Conservation (phyloP, 2,113 vertebrate species). For the Mormyrus iriodes region DNA sequence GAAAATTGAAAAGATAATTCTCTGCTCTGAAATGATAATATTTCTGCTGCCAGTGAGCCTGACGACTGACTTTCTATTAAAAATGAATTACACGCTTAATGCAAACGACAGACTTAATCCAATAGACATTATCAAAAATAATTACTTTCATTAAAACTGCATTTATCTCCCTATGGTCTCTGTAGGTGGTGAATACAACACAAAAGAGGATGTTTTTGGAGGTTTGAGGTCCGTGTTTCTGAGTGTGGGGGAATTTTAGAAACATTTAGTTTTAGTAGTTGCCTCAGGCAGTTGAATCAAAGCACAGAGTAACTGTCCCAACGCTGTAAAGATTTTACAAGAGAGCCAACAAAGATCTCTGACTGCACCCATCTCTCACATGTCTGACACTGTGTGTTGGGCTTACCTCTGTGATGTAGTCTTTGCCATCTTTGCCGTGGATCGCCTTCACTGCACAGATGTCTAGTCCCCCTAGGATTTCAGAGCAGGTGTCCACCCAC, state of each 20-base stretch:
- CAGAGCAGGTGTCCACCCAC: slow-evolving; percentile 91
- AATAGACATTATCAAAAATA: neutral
- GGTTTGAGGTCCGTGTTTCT: neutral
- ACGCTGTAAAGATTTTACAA: neutral
- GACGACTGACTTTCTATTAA: neutral
- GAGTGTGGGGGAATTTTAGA: neutral
- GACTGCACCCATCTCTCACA: neutral
- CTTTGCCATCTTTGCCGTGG: slow-evolving; percentile 93
- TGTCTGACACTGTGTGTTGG: neutral
- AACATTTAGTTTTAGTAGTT: neutral
- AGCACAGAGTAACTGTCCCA: neutral
- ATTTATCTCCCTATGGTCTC: neutral
- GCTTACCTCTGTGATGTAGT: slow-evolving; percentile 95
- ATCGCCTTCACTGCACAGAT: slow-evolving; percentile 97
- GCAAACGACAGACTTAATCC: neutral
- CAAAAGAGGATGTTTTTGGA: neutral
- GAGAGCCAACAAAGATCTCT: neutral
- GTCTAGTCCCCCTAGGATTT: slow-evolving; percentile 91
- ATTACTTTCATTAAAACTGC: neutral
- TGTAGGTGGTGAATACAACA: neutral
- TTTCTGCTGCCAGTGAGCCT: neutral
- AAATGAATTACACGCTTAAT: neutral
- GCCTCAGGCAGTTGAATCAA: neutral
- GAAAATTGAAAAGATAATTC: slow-evolving; percentile 17
- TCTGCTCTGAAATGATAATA: neutral